phyloP scores from a whole-genome alignment of 2,888 invertebrate species.

The Rhamnusium bicolor region DNA sequence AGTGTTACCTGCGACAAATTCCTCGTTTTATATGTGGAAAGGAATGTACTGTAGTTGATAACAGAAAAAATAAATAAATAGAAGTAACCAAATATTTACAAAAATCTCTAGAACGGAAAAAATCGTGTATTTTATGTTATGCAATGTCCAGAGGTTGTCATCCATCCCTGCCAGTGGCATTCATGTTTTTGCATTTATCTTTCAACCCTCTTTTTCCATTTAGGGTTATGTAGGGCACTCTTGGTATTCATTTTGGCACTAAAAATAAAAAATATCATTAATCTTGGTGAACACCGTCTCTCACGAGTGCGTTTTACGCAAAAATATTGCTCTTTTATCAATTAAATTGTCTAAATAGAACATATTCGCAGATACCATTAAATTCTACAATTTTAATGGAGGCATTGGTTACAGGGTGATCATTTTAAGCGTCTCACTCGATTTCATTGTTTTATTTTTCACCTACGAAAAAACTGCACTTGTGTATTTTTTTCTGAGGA shows the following conservation, averaged over 20 bases:
- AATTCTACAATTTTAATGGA: no score
- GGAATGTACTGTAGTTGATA: neutral
- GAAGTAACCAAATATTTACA: constrained; percentile 1
- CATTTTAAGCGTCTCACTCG: no score
- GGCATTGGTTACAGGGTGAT: no score
- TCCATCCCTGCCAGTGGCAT: constrained; percentile 21
- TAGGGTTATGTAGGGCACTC: constrained; percentile 12
- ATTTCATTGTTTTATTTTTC: no score
- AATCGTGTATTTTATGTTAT: constrained; percentile 15
- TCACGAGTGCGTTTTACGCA: neutral
- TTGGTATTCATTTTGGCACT: constrained; percentile 22
- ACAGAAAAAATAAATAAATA: neutral
- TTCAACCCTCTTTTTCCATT: constrained; percentile 6
- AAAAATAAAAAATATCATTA: constrained; percentile 31
- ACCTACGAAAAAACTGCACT: no score
- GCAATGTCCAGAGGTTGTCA: constrained; percentile 14
- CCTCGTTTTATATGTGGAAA: neutral
- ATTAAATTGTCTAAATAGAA: neutral
- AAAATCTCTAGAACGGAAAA: constrained; percentile 3
- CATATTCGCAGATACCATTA: no score
- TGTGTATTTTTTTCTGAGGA: no score
- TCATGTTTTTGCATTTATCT: constrained; percentile 29
- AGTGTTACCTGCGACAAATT: neutral
- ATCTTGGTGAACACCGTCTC: constrained; percentile 6
- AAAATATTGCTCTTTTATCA: constrained; percentile 4